These are phyloP conservation scores for Daktulosphaira vitifoliae DNA, from an alignment of 1,140 invertebrate genomes.

Conservation along the genomic window DNA sequence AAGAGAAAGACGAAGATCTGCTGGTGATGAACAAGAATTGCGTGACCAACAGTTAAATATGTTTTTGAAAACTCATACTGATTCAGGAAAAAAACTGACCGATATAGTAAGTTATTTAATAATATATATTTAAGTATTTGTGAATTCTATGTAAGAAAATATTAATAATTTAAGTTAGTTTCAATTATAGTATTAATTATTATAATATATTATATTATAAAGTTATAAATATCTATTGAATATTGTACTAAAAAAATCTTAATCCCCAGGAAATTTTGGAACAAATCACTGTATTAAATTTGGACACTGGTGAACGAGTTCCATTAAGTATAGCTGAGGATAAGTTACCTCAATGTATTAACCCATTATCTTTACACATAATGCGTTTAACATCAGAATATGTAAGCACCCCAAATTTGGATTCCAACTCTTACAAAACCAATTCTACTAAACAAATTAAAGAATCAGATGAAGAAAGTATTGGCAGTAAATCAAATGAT, in stretches of 20 bases:
- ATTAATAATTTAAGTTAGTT: too few species aligned
- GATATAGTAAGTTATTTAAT: constrained; percentile 53
- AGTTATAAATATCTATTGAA: too few species aligned
- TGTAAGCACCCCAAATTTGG: constrained; percentile 62
- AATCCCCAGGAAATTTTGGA: constrained; percentile 73
- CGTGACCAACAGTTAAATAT: constrained; percentile 56
- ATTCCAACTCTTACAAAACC: constrained; percentile 40
- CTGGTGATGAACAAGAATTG: constrained; percentile 55
- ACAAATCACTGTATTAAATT: constrained; percentile 83
- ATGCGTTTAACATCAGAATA: constrained; percentile 87
- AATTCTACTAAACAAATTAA: constrained; percentile 50
- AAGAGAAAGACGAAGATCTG: constrained; percentile 58
- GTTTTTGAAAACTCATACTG: constrained; percentile 69
- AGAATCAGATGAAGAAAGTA: constrained; percentile 75
- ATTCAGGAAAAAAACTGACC: constrained; percentile 72
- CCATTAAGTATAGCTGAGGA: constrained; percentile 83
- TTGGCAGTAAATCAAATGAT: constrained; percentile 57
- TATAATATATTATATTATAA: too few species aligned
- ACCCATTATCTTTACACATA: constrained; percentile 81
- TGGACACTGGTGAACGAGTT: constrained; percentile 85
- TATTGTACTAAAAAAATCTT: too few species aligned
- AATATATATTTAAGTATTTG: too few species aligned
- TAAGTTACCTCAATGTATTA: constrained; percentile 80
- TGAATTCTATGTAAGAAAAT: too few species aligned
- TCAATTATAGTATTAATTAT: too few species aligned